Conservation (phyloP, 1,140 invertebrate genomes). For the Bombus confusus region DNA sequence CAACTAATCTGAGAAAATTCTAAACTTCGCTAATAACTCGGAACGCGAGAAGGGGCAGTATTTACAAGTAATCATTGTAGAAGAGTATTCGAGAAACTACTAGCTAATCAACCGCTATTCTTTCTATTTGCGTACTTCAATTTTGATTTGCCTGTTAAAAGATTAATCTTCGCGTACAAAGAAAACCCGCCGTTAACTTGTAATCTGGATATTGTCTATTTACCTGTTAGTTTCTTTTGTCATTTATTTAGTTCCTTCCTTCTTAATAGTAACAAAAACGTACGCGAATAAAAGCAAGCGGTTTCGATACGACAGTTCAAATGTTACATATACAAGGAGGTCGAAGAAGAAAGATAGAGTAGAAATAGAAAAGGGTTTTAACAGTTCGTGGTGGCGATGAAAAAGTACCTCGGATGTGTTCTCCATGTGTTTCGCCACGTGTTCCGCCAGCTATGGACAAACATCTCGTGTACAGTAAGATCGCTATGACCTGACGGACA, state of each 20-base stretch:
- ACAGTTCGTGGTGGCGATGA: slow-evolving; percentile 67
- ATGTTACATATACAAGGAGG: slow-evolving; percentile 50
- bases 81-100: slow-evolving; percentile 17
- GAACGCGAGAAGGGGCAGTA: not conserved
- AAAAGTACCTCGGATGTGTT: slow-evolving; percentile 76
- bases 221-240: not conserved
- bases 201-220: not conserved
- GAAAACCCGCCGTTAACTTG: not conserved
- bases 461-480: slow-evolving; percentile 74
- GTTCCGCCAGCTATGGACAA: slow-evolving; percentile 81
- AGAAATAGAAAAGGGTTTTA: slow-evolving; percentile 51
- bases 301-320: slow-evolving; percentile 26
- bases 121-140: slow-evolving; percentile 26
- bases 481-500: slow-evolving; percentile 71
- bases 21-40: not conserved
- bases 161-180: too few relatives aligned
- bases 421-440: slow-evolving; percentile 81
- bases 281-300: slow-evolving; percentile 52
- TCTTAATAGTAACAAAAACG: not conserved
- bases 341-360: slow-evolving; percentile 54
- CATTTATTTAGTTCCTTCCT: not conserved
- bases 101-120: not conserved
- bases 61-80: slow-evolving; percentile 21
- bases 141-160: not conserved
- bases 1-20: not conserved